A percentile compares a stretch with the other conserved stretches of the same genome.
These are phyloP conservation scores for Echinometra lucunter DNA, from an alignment of 53 echinoderm and acorn worm genomes.

Conservation along the genomic window DNA sequence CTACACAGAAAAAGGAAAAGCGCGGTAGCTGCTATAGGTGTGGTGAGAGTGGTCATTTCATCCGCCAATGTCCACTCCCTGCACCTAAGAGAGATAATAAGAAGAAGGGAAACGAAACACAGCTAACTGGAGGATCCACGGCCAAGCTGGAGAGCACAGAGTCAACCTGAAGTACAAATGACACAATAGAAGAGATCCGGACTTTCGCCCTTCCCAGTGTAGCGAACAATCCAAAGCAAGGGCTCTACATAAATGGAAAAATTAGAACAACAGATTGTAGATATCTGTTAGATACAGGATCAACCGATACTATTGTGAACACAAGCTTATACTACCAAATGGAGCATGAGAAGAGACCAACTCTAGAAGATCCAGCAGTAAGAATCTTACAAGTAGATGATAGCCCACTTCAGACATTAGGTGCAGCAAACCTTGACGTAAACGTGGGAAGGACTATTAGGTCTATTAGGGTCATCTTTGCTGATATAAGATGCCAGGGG, in stretches of 20 bases:
- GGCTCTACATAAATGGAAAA: constrained; percentile 69
- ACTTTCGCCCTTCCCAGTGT: neutral
- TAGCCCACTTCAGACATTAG: constrained; percentile 40
- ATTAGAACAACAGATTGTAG: constrained; percentile 49
- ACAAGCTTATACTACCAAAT: constrained; percentile 52
- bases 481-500: constrained; percentile 65
- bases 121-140: too few relatives aligned
- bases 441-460: constrained; percentile 47
- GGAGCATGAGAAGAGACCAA: constrained; percentile 4
- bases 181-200: neutral
- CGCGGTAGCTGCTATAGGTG: constrained; percentile 68
- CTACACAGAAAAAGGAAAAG: too few relatives aligned
- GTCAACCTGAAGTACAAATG: neutral
- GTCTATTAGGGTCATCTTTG: constrained; percentile 60
- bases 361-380: too few relatives aligned
- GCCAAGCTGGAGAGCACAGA: too few relatives aligned
- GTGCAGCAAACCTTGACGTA: constrained; percentile 63
- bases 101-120: too few relatives aligned
- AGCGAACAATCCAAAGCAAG: constrained; percentile 10
- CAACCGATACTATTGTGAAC: constrained; percentile 70
- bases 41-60: constrained; percentile 52
- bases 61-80: neutral
- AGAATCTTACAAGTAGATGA: constrained; percentile 70
- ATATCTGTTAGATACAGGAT: constrained; percentile 79
- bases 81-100: too few relatives aligned